These are phyloP conservation scores for Etheostoma cragini DNA, from an alignment of 2,113 vertebrate species.

Conservation along the genomic window DNA sequence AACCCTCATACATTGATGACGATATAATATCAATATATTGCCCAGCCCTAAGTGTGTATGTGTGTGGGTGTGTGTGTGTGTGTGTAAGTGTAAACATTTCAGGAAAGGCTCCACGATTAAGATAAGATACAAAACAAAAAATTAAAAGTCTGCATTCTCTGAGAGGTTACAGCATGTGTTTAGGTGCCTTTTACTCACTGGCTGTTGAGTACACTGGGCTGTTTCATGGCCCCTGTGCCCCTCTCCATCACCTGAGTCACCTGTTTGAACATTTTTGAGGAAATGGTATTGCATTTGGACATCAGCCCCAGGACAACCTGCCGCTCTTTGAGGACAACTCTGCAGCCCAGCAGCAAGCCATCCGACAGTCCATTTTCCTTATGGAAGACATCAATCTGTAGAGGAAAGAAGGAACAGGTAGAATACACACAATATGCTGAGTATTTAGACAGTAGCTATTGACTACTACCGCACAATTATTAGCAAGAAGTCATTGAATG, in stretches of 20 bases:
- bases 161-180: not conserved
- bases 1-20: no score
- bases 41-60: no score
- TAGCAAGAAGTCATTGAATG: not conserved
- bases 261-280: constrained; percentile 89
- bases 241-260: constrained; percentile 88
- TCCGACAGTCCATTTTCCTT: constrained; percentile 88
- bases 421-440: not conserved
- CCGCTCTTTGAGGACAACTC: constrained; percentile 90
- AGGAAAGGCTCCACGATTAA: no score
- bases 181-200: constrained; percentile 81
- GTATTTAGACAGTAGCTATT: not conserved
- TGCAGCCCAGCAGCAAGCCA: constrained; percentile 90
- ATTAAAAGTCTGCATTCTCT: not conserved
- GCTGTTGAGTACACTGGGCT: constrained; percentile 88
- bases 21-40: no score
- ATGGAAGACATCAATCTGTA: constrained; percentile 75
- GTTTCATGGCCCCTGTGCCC: constrained; percentile 84
- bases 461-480: not conserved
- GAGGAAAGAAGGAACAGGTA: not conserved
- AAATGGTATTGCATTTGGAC: constrained; percentile 94
- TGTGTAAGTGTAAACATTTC: no score
- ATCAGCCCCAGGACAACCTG: constrained; percentile 93
- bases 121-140: no score
- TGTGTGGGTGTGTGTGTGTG: no score